Evolutionary conservation across 2,797 vertebrate genomes (phyloP), one percentile per base, ranked within the genome.

Genomic region (Lithobates sylvaticus): DNA sequence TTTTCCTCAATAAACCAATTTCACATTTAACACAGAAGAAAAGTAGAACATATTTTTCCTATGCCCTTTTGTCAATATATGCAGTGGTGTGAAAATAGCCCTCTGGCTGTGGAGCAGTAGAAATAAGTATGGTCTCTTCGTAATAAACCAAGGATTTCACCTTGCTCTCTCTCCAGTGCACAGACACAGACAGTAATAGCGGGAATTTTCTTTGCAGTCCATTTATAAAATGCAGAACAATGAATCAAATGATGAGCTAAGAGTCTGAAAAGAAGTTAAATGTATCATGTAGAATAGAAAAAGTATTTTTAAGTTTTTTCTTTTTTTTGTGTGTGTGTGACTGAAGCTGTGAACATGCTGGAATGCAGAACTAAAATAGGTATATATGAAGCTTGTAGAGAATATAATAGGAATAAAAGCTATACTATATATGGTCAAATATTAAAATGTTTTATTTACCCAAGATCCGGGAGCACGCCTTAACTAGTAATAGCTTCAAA

Each of bases 41-140:
- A 87, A 78, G 76, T 68, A 87, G 86, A 83, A 87, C 86, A 87
- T 84, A 87, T 87, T 87, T 86, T 87, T 84, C 81, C 79, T 87
- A 32, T 87, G 86, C 86, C 86, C 86, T 87, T 83, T 87, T 84
- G 86, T 87, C 86, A 87, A 83, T 87, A 87, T 87, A 87, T 83
- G 81, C 86, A 84, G 76, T 67, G 71, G 86, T 67, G 76, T 84
- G 86, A 84, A 87, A 87, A 84, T 84, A 83, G 76, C 86, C 86
- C 81, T 87, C 86, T 87, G 86, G 86, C 86, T 83, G 76, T 87
- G 64, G 86, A 87, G 77, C 81, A 16, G 61, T 79, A 58, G 70
- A 87, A 87, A 84, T 84, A 83, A 87, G 86, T 68, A 79, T 58
- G 54, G 76, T 78, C 58, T 87, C 58, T 68, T 47, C n/a, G 70